phyloP scores from a whole-genome alignment of 2,888 invertebrate genomes.

The Tiphia femorata region DNA sequence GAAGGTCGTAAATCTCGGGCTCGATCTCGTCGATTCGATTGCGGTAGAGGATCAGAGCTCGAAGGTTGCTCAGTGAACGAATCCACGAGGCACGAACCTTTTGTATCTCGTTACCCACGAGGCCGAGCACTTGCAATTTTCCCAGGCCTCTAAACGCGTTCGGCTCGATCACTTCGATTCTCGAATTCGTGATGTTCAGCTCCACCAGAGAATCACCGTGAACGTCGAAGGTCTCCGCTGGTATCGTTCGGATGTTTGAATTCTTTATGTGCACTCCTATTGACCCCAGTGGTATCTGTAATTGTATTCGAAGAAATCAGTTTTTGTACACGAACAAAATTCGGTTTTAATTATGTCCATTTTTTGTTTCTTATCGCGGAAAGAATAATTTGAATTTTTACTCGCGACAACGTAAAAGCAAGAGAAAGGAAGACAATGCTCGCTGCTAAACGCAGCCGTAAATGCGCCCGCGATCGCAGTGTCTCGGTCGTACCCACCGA shows the following conservation, averaged over 20 bases:
- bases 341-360: not conserved
- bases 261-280: slow-evolving; percentile 18
- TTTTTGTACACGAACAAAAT: not conserved
- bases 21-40: slow-evolving; percentile 30
- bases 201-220: slow-evolving; percentile 14
- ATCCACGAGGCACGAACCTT: slow-evolving; percentile 28
- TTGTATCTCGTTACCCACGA: slow-evolving; percentile 29
- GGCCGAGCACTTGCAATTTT: slow-evolving; percentile 21
- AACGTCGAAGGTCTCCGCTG: slow-evolving; percentile 16
- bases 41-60: slow-evolving; percentile 19
- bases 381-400: too few species aligned
- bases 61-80: slow-evolving; percentile 18
- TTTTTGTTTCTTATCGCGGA: too few species aligned
- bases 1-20: slow-evolving; percentile 18
- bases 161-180: slow-evolving; percentile 25
- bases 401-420: too few species aligned
- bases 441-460: too few species aligned
- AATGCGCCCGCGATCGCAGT: too few species aligned
- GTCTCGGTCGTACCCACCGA: too few species aligned
- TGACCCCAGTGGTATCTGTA: slow-evolving; percentile 12
- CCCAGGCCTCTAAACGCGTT: slow-evolving; percentile 28
- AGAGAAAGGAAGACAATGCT: too few species aligned
- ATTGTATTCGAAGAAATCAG: not conserved
- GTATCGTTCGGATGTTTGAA: slow-evolving; percentile 22
- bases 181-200: slow-evolving; percentile 28